Base-by-base conservation (phyloP, 2,113 vertebrate species). In the Oncorhynchus kisutch region DNA sequence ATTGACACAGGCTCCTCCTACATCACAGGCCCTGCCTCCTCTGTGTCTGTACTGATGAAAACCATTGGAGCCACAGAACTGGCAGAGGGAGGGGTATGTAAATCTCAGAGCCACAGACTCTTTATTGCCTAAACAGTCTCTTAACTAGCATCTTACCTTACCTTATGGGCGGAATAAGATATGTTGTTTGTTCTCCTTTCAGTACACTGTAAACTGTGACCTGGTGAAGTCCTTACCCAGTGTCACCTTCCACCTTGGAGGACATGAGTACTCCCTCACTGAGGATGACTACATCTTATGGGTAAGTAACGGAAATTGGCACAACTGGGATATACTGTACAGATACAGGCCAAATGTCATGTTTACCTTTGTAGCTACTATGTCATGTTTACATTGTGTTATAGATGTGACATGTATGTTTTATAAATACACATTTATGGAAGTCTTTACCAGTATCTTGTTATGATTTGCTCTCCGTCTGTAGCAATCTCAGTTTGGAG, bases 1-100 rank as follows among this genome's bases (percentile, higher is more conserved):
- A 92, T 99, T 1, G 98, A 99, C 87, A 97, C 97, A 0, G 98
- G 98, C 0, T 94, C 96, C 7, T 97, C 98, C 79, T 97, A 95
- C 89, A 95, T 99, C 91, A 96, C 95, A 0, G 98, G 96, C 4
- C 97, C 98, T 0, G 96, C 95, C 0, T 94, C 94, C 20, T 93
- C 95, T 0, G 72, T 99, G 78, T 93, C 91, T 0, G 67, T 91
- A 72, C 85, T 99, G 81, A 96, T 96, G 95, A 94, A 91, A 88
- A 90, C 90, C 57, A 94, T 99, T 1, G 96, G 96, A 27, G 97
- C 96, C 29, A 81, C 84, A 51, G 92, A 96, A 82, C 85, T 90
- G 81, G 91, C 94, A 2, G 94, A 93, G 60, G 94, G 93, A 20
- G 93, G 94, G 87, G 98, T 98, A 90, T 91, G 92, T 71, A 69